phyloP scores from a whole-genome alignment of 2,113 vertebrate genomes.

The Tragelaphus strepsiceros region DNA sequence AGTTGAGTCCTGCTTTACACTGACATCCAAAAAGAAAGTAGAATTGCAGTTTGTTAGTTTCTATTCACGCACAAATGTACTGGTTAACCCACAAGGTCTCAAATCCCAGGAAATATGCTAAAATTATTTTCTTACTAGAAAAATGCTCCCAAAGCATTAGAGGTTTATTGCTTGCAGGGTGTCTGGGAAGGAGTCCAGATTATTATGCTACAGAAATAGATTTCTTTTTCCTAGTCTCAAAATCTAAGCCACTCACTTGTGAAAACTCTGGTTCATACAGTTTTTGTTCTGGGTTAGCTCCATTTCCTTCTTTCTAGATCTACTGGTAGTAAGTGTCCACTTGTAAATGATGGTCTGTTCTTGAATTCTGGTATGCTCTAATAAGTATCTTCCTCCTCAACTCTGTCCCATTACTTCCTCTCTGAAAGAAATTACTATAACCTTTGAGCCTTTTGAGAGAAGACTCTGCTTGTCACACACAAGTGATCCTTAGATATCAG shows the following conservation, averaged over 20 bases:
- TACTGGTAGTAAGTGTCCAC: background rate
- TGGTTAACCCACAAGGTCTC: background rate
- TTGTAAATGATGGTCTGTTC: background rate
- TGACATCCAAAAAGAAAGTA: background rate
- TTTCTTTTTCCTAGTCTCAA: background rate
- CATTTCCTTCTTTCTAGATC: background rate
- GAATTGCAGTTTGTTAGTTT: background rate
- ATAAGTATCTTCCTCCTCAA: background rate
- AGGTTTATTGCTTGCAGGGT: conserved; percentile 31
- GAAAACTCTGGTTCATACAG: background rate
- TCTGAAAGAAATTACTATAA: background rate
- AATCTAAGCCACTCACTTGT: background rate
- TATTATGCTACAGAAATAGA: conserved; percentile 31
- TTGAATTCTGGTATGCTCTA: background rate
- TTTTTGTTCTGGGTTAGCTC: background rate
- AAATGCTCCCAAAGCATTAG: background rate
- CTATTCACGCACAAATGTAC: background rate
- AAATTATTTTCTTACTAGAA: conserved; percentile 39
- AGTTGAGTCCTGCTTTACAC: background rate
- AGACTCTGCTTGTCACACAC: background rate
- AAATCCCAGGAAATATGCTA: background rate
- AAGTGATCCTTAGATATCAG: background rate
- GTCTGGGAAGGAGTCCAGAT: conserved; percentile 22
- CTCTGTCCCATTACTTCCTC: background rate
- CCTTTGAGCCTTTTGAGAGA: background rate